Evolutionary conservation across 2,797 vertebrate genomes (phyloP), one percentile per base, ranked within the genome.

Genomic region (Gymnoscopelus microlampas): DNA sequence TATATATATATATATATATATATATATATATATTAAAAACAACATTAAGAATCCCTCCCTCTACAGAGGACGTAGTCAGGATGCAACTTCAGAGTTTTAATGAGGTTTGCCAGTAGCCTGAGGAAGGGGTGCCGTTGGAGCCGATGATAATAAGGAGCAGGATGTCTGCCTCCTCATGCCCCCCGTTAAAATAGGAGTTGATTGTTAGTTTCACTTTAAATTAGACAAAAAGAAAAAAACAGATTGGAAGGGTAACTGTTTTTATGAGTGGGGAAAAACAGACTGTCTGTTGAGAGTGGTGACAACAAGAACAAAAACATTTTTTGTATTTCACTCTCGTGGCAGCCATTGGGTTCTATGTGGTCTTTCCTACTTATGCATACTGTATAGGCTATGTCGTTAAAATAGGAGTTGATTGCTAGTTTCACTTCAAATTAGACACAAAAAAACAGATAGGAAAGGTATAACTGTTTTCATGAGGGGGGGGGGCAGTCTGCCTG

Each of bases 21-120:
- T 19, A 19, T 19, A 19, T 19, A 19, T 19, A 19, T 19, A 19
- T 19, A 19, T 19, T 19, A 19, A 19, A 29, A 29, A 29, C 26
- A 29, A 29, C 26, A 29, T 29, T 29, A 29, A 29, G 26, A 29
- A 29, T 29, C 26, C 26, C 26, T 29, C 26, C 19, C 26, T 29
- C 26, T 3, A 29, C 3, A 2, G 26, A 29, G 26, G 75, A 81
- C 61, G 49, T 26, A 76, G 74, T 69, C 62, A 68, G 53, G 64
- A 76, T 77, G 62, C 48, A 68, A 68, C 75, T 78, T 66, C 79
- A 71, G 80, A 73, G 74, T 75, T 82, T 85, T 90, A 87, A 90
- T 83, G 84, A 87, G 85, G 78, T 72, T 81, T 76, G 76, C 77
- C 74, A 60, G 81, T 60, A 66, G 84, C 54, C 56, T 2, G 60